Percentiles rank a stretch among this genome's conserved stretches.
phyloP scores from a whole-genome alignment of 2,888 invertebrate species.

The Disparrhopalites patrizii region DNA sequence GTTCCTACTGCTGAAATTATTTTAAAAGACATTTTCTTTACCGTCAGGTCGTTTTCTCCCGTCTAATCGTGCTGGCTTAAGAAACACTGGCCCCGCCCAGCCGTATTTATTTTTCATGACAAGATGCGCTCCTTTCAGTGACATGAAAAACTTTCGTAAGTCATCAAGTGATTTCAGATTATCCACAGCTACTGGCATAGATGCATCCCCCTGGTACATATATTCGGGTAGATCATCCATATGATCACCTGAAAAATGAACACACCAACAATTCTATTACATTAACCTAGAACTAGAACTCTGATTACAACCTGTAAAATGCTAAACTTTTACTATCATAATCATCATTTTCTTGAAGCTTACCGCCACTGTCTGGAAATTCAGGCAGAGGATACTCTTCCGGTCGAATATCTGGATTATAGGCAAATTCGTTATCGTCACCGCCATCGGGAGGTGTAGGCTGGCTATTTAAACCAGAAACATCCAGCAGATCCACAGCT shows the following conservation, averaged over 20 bases:
- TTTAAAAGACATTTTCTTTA: neutral
- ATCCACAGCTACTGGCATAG: constrained; percentile 17
- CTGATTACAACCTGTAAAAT: neutral
- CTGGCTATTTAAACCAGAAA: neutral
- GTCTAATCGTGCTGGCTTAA: constrained; percentile 30
- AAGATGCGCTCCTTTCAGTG: constrained; percentile 23
- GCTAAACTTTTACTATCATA: constrained; percentile 1
- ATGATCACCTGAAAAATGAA: constrained; percentile 4
- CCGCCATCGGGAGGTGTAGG: neutral
- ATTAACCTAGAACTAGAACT: neutral
- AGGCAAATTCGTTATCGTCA: constrained; percentile 32
- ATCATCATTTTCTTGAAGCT: neutral
- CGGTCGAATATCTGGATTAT: constrained; percentile 38
- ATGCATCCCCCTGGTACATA: neutral
- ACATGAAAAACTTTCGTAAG: constrained; percentile 13
- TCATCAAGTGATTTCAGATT: constrained; percentile 17
- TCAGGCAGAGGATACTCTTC: constrained; percentile 35
- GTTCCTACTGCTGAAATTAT: too few species aligned
- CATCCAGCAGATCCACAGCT: constrained; percentile 22
- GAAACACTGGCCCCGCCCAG: constrained; percentile 44
- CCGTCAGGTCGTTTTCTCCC: constrained; percentile 1
- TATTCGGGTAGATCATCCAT: constrained; percentile 1
- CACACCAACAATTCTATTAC: neutral
- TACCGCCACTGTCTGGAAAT: constrained; percentile 7
- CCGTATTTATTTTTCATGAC: constrained; percentile 36